phyloP scores from a whole-genome alignment of 1,140 invertebrate species.

The Aricia agestis region DNA sequence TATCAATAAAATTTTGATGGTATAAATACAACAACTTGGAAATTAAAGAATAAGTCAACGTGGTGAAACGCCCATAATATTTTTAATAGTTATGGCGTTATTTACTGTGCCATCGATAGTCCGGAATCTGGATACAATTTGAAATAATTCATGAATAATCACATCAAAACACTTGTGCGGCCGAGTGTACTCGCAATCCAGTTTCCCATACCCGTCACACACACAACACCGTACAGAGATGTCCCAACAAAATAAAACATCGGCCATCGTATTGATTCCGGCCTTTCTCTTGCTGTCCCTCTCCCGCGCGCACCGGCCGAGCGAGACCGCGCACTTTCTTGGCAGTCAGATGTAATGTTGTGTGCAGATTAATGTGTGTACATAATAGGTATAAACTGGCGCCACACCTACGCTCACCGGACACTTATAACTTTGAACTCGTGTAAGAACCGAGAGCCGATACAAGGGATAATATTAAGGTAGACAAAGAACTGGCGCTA shows the following conservation, averaged over 20 bases:
- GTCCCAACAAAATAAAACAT: slow-evolving; percentile 63
- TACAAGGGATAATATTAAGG: neutral
- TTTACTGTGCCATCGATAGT: too few species aligned
- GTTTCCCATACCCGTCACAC: slow-evolving; percentile 34
- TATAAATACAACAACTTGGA: too few species aligned
- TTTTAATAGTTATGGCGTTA: too few species aligned
- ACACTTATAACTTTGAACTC: neutral
- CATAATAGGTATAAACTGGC: slow-evolving; percentile 23
- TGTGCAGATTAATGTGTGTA: slow-evolving; percentile 56
- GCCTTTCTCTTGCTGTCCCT: slow-evolving; percentile 42
- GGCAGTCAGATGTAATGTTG: slow-evolving; percentile 48
- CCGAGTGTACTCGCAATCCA: slow-evolving; percentile 22
- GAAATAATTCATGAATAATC: neutral
- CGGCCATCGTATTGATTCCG: slow-evolving; percentile 67
- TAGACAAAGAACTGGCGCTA: neutral
- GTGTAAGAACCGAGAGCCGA: neutral
- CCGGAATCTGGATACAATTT: too few species aligned
- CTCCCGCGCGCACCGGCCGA: slow-evolving; percentile 36
- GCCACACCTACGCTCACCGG: slow-evolving; percentile 6
- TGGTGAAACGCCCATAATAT: too few species aligned
- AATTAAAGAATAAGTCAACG: too few species aligned
- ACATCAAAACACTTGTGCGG: neutral
- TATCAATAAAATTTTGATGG: too few species aligned
- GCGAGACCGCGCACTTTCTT: slow-evolving; percentile 47
- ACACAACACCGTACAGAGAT: slow-evolving; percentile 40